These are phyloP conservation scores for Leptoclinus maculatus DNA, from an alignment of 2,797 vertebrate species.

Conservation along the genomic window DNA sequence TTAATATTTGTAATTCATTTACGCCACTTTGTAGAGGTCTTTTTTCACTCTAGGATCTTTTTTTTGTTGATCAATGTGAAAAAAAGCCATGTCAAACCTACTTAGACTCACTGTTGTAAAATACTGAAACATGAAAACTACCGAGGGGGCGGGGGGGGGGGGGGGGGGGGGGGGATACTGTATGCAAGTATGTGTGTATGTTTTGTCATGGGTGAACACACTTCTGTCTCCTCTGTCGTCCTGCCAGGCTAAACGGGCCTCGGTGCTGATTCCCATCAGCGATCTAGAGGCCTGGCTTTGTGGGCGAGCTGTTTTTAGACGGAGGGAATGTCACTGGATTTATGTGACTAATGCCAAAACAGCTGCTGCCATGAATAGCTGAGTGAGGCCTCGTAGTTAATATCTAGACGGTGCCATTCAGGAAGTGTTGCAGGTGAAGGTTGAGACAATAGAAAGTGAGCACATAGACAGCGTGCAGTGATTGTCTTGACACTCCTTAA, in stretches of 20 bases:
- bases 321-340: constrained; percentile 69
- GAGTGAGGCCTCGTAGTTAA: constrained; percentile 48
- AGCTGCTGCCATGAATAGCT: constrained; percentile 76
- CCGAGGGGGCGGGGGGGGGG: too few species aligned
- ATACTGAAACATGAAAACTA: not conserved
- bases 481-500: constrained; percentile 13
- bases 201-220: constrained; percentile 14
- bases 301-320: constrained; percentile 73
- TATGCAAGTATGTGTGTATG: not conserved
- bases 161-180: not conserved
- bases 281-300: constrained; percentile 66
- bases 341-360: constrained; percentile 71
- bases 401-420: constrained; percentile 47
- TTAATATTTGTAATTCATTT: not conserved
- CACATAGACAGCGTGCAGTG: not conserved
- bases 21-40: not conserved
- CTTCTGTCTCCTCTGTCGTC: constrained; percentile 4
- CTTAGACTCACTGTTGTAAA: not conserved
- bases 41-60: not conserved
- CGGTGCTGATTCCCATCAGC: constrained; percentile 55
- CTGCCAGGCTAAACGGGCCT: constrained; percentile 16
- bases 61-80: not conserved
- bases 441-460: constrained; percentile 48
- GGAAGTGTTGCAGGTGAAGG: constrained; percentile 57
- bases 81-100: not conserved